Base-by-base conservation (phyloP, 2,888 invertebrate genomes). In the Agrochola circellaris region DNA sequence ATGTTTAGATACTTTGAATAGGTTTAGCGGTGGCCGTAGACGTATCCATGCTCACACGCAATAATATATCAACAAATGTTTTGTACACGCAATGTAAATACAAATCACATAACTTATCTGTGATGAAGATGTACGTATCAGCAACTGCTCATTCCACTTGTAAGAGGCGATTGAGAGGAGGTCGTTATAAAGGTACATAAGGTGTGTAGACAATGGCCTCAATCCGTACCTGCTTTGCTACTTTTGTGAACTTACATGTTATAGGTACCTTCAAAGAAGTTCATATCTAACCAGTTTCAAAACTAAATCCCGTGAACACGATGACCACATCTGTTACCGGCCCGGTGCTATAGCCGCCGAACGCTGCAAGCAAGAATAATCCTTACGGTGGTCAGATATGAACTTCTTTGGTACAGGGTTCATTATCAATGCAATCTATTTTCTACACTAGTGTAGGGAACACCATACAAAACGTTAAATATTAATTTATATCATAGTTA, bases 161-260 rank as follows among this genome's bases (percentile, higher is more conserved):
- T n/a, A 34, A 62, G 66, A 56, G 51, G 5, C n/a, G 30, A 45
- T 73, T 15, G 26, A 69, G 48, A 56, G 42, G 34, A 13, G 56
- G 30, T 58, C 58, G n/a, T 79, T 71, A 74, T 54, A 30, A 26
- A 51, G 58, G 64, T 72, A 72, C 76, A 76, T 26, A 26, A 38
- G 54, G 64, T 69, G 69, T 72, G 64, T 71, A 74, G 67, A 74
- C 66, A 82, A 82, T 84, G 38, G 58, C 38, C 58, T 48, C 62
- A 71, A 73, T 82, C 70, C 79, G 34, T 73, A 51, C 34, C 42
- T 7, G 42, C 56, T 17, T 54, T n/a, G 30, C 48, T 67, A 79
- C 26, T 58, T 68, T 66, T 60, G 56, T 34, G 26, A 51, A 61
- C 48, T 54, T 34, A 38, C 4, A 8, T 15, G 30, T 64, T 62